Base-by-base conservation (phyloP, 2,888 invertebrate genomes). In the Gastrophysa polygoni region DNA sequence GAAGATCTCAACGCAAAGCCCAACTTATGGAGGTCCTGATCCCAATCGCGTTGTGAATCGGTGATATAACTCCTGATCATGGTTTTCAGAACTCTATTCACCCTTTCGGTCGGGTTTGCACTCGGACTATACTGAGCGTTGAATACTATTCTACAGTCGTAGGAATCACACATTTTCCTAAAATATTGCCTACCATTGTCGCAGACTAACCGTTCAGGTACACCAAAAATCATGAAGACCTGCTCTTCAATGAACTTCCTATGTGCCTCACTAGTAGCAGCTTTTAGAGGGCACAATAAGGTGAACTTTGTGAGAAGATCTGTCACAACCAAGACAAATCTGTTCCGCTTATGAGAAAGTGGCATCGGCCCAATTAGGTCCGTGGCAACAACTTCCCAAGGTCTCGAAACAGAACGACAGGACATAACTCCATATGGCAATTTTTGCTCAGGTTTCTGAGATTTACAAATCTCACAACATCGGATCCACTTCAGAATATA, bases 91-190 rank as follows among this genome's bases (percentile, higher is more conserved):
- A 73, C 73, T 18, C 73, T 55, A 58, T 78, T 78, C 0, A 73
- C 69, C 0, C 75, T 59, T 59, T 79, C 78, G 0, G 75, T 73
- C 0, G 77, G 75, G 50, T 78, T 77, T 1, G 70, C 65, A 56
- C 75, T 75, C 0, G 77, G 77, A 21, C 74, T 66, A 51, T 78
- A 77, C 6, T 60, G 18, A 1, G 72, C 66, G 38, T 68, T 74
- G 48, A 52, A 66, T 1, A 48, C 44, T 6, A 72, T 21, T 24
- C 55, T 60, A 1, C 64, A 48, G 10, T 68, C 59, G 43, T 68
- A 72, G 10, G 46, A 57, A 10, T 32, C 1, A 52, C 14, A 52
- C 67, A 73, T 18, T 14, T 54, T 29, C 11, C 18, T 16, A 28
- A 63, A 60, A 21, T 55, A 61, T 48, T 71, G 68, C 14, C 17